Base-by-base conservation (phyloP, 2,888 invertebrate species). In the Aromia moschata region DNA sequence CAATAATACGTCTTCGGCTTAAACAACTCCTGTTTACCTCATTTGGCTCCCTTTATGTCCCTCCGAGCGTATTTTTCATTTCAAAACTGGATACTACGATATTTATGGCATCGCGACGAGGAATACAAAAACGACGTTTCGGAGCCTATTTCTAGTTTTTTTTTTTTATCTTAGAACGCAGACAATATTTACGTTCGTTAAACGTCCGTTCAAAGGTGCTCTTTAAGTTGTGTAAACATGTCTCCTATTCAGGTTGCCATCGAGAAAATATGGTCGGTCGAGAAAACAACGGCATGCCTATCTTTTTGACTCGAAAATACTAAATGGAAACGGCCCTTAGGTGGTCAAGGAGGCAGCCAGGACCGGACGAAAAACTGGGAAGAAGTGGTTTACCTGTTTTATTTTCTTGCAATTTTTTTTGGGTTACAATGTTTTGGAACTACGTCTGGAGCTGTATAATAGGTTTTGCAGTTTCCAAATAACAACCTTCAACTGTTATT, bases 161-260 rank as follows among this genome's bases (percentile, higher is more conserved):
- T 5, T 9, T 2, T n/a, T 7, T 37, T 47, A 11, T 9, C 7
- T n/a, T 7, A 4, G 11, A n/a, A 33, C 17, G 11, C 11, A 36
- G 7, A 18, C 17, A 15, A 38, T 38, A 25, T 38, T 49, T 49
- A 15, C 25, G n/a, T 5, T 3, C n/a, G 14, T 9, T 7, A 25
- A 25, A 20, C 5, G 15, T 9, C 16, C 14, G 49, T 11, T 38
- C 38, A 16, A 15, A 15, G n/a, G 10, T 12, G 5, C 49, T 2
- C 1, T 38, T 16, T n/a, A 38, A 49, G n/a, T 37, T 14, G 25
- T 25, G 49, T 38, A 49, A 49, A 49, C 38, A 49, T 15, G 25
- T 25, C 11, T 20, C 49, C 14, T 49, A 38, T 49, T 38, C 30
- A 49, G 37, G 38, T 38, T 49, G 38, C 30, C 14, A 38, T 49